Percentiles rank a stretch among this genome's conserved stretches.
Evolutionary conservation across 2,113 vertebrate genomes (phyloP).

Genomic region (Lynx canadensis): DNA sequence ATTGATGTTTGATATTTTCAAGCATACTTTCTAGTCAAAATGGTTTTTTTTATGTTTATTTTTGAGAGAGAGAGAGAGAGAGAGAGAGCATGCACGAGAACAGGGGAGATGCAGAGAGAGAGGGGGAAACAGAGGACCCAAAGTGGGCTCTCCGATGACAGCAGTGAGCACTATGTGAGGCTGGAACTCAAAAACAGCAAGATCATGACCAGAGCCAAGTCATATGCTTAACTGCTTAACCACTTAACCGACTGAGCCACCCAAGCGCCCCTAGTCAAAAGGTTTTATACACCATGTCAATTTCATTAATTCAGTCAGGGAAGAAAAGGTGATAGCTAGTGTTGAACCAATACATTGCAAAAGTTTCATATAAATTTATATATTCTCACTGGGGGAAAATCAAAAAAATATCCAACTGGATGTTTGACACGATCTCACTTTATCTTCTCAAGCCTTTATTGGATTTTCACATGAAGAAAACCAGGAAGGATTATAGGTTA

Average conservation of each 20-base stretch:
- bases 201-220: too few relatives aligned
- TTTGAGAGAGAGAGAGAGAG: too few relatives aligned
- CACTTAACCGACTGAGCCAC: too few relatives aligned
- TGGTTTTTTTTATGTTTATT: neutral
- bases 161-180: too few relatives aligned
- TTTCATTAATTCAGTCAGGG: conserved; percentile 15
- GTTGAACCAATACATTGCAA: neutral
- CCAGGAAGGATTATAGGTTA: conserved; percentile 47
- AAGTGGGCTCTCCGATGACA: too few relatives aligned
- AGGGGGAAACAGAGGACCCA: too few relatives aligned
- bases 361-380: conserved; percentile 33
- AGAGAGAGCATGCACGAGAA: too few relatives aligned
- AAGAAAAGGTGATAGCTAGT: neutral
- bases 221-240: too few relatives aligned
- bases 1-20: conserved; percentile 59
- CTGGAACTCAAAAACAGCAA: too few relatives aligned
- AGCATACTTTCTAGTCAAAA: conserved; percentile 52
- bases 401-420: conserved; percentile 20
- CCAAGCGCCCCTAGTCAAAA: neutral
- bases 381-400: neutral
- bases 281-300: conserved; percentile 20
- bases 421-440: neutral
- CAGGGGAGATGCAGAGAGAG: too few relatives aligned
- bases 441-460: conserved; percentile 33
- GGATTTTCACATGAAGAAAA: conserved; percentile 29